phyloP scores from a whole-genome alignment of 2,113 vertebrate species.

The Megaleporinus macrocephalus region DNA sequence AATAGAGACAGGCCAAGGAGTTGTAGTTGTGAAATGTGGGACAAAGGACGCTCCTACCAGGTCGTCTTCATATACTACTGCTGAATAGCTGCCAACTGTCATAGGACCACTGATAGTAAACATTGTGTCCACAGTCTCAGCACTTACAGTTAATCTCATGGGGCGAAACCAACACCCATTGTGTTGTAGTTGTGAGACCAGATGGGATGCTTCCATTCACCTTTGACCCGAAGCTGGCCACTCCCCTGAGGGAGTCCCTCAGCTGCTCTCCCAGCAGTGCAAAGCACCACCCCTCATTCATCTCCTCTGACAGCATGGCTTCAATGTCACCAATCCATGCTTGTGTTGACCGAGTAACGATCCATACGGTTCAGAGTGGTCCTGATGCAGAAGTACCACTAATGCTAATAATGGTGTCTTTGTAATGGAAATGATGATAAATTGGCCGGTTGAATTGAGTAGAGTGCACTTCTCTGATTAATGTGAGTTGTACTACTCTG shows the following conservation, averaged over 20 bases:
- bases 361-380: neutral
- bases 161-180: neutral
- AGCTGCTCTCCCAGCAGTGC: slow-evolving; percentile 16
- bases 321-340: slow-evolving; percentile 24
- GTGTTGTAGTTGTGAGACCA: slow-evolving; percentile 23
- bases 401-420: slow-evolving; percentile 29
- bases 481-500: slow-evolving; percentile 8
- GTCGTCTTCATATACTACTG: neutral
- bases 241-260: neutral
- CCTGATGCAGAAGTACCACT: neutral
- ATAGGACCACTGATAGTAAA: neutral
- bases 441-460: slow-evolving; percentile 20
- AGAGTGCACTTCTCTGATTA: slow-evolving; percentile 45
- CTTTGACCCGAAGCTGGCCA: slow-evolving; percentile 36
- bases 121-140: neutral
- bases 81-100: neutral
- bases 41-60: neutral
- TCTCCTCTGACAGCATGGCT: slow-evolving; percentile 12
- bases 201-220: slow-evolving; percentile 44
- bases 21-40: neutral
- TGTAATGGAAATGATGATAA: slow-evolving; percentile 38
- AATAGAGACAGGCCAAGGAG: too few species aligned
- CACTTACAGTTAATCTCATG: slow-evolving; percentile 10
- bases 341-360: slow-evolving; percentile 3
- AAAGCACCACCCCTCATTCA: slow-evolving; percentile 14